Evolutionary conservation across 2,797 vertebrate species (phyloP), one percentile per base, ranked within the genome.

Genomic region (Sternotherus odoratus): DNA sequence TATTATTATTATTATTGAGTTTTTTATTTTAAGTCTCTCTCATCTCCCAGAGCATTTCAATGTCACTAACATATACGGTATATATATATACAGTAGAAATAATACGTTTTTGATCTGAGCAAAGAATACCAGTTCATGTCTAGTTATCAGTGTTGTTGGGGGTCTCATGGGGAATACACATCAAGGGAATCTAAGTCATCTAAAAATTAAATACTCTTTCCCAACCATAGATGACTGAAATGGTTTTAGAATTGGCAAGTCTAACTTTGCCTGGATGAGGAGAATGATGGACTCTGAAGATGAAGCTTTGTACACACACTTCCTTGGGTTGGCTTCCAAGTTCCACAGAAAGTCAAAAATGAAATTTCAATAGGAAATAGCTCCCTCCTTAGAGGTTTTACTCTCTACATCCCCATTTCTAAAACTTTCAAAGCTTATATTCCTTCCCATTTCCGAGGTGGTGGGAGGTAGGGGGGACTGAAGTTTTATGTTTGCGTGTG

Each of bases 21-120:
- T 9, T 48, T 48, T 48, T 48, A 48, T 10, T 48, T 48, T 48
- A 11, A 48, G 46, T 48, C 8, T 48, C 46, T 48, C 46, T 48
- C 9, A 48, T 48, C 46, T 48, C 46, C 10, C 46, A 10, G 46
- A 48, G 46, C 43, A 43, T 43, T 43, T 43, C 43, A 43, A 8
- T 43, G 43, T 48, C 46, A 48, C 9, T 48, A 48, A 48, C 46
- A n/a, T n/a, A n/a, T n/a, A n/a, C n/a, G n/a, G n/a, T n/a, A n/a
- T n/a, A n/a, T n/a, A n/a, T n/a, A n/a, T n/a, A n/a, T n/a, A n/a
- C 28, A 39, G 43, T 24, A 80, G 16, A 79, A 53, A 15, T n/a
- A 72, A 19, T 4, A 0, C 0, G 28, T 12, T 69, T 72, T 82
- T 53, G 60, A 60, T 16, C 6, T 33, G 7, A 54, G 2, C 60